phyloP scores from a whole-genome alignment of 2,888 invertebrate genomes.

The Drosophila lacicola region DNA sequence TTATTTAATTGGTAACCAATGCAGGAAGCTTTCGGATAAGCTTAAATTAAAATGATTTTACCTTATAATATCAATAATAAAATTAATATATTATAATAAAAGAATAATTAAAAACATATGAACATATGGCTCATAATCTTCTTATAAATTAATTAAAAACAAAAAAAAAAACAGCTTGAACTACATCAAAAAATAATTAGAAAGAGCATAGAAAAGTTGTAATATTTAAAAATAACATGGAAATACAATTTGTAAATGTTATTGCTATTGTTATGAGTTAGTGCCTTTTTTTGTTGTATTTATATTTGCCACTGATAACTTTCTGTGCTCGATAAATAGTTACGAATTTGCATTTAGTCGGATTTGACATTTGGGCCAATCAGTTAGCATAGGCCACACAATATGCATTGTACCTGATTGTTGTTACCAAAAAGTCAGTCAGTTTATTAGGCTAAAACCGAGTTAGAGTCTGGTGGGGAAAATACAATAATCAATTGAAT shows the following conservation, averaged over 20 bases:
- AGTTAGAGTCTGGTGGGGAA: background rate
- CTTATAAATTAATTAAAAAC: background rate
- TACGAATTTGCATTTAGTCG: conserved; percentile 42
- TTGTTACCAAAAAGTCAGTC: conserved; percentile 31
- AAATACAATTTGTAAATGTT: conserved; percentile 52
- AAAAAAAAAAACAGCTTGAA: background rate
- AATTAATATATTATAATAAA: too few species aligned
- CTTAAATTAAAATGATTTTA: too few species aligned
- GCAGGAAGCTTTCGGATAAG: too few species aligned
- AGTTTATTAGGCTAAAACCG: conserved; percentile 30
- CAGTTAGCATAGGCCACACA: conserved; percentile 16
- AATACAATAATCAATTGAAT: conserved; percentile 46
- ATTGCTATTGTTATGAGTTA: conserved; percentile 34
- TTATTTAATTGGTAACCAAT: too few species aligned
- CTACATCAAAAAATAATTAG: too few species aligned
- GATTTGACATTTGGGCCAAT: conserved; percentile 36
- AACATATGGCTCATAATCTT: background rate
- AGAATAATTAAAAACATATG: too few species aligned
- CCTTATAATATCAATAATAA: too few species aligned
- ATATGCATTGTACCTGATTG: conserved; percentile 11
- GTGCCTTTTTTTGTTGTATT: conserved; percentile 14
- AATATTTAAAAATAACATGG: background rate
- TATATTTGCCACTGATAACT: conserved; percentile 42
- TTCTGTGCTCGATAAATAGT: conserved; percentile 39
- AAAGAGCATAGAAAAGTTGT: conserved; percentile 24